Base-by-base conservation (phyloP, 2,888 invertebrate genomes). In the Orgyia antiqua region DNA sequence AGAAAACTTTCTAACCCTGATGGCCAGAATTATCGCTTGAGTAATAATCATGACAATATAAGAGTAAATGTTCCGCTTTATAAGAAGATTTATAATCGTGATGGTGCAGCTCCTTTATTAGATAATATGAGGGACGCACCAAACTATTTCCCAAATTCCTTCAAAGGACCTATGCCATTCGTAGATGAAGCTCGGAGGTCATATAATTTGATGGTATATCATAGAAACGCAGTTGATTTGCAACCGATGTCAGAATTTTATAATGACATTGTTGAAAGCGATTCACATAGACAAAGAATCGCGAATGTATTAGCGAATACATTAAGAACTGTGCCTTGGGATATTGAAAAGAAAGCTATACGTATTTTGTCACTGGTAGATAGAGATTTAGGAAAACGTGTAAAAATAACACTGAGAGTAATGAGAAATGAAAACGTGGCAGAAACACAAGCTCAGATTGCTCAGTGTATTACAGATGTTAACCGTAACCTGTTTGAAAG, bases 91-190 rank as follows among this genome's bases (percentile, higher is more conserved):
- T 75, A 77, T 33, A 57, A 51, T 13, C 64, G 76, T 2, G 74
- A 80, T 42, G 74, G 97, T 0, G 79, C 88, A 1, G 91, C 92
- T 83, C 88, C 91, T 19, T 82, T 90, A 3, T 76, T 83, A 13
- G 89, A 93, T 47, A 97, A 96, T 67, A 95, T 95, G 83, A 91
- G 88, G 12, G 94, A 93, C 18, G 93, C 93, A 0, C 97, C 98
- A 1, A 97, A 97, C 70, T 98, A 98, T 69, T 96, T 89, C 76
- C 98, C 98, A 0, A 98, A 98, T 82, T 95, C 96, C 33, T 98
- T 96, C 72, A 88, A 88, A 45, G 98, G 97, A 0, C 96, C 97
- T 0, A 87, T 89, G 39, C 89, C 89, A 13, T 89, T 89, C 50
- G 87, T 89, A 1, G 83, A 89, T 5, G 58, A 62, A 10, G 58